phyloP scores from a whole-genome alignment of 2,797 vertebrate species.

The Neoniphon sammara region DNA sequence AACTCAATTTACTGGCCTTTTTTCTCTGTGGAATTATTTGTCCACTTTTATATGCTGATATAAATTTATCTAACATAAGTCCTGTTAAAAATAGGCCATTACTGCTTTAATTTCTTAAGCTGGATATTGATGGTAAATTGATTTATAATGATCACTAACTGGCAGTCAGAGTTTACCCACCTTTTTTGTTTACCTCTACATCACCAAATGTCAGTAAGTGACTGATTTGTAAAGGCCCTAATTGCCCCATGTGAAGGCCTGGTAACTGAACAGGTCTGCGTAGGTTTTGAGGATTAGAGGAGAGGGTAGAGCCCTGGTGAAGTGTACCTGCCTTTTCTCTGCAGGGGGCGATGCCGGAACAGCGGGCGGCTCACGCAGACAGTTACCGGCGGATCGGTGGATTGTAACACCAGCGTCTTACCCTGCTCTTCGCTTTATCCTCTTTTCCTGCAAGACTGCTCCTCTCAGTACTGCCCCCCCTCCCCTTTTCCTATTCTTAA shows the following conservation, averaged over 20 bases:
- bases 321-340: conserved; percentile 91
- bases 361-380: conserved; percentile 91
- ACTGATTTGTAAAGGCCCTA: too few relatives aligned
- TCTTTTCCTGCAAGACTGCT: conserved; percentile 29
- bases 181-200: too few relatives aligned
- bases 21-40: not conserved
- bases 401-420: conserved; percentile 85
- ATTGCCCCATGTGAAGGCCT: not conserved
- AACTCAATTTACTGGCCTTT: not conserved
- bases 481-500: conserved; percentile 26
- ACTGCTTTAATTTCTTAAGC: too few relatives aligned
- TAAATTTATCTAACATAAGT: not conserved
- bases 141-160: too few relatives aligned
- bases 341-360: conserved; percentile 90
- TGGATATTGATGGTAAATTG: too few relatives aligned
- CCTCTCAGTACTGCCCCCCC: conserved; percentile 40
- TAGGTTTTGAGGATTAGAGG: conserved; percentile 25
- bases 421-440: conserved; percentile 36
- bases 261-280: conserved; percentile 1
- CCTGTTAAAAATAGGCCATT: too few relatives aligned
- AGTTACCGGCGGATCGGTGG: conserved; percentile 93
- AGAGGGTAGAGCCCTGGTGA: conserved; percentile 81
- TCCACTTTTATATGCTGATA: not conserved
- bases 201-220: too few relatives aligned
- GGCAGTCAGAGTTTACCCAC: too few relatives aligned